These are phyloP conservation scores for Hanleya hanleyi DNA, from an alignment of 2,888 invertebrate species.

Conservation along the genomic window DNA sequence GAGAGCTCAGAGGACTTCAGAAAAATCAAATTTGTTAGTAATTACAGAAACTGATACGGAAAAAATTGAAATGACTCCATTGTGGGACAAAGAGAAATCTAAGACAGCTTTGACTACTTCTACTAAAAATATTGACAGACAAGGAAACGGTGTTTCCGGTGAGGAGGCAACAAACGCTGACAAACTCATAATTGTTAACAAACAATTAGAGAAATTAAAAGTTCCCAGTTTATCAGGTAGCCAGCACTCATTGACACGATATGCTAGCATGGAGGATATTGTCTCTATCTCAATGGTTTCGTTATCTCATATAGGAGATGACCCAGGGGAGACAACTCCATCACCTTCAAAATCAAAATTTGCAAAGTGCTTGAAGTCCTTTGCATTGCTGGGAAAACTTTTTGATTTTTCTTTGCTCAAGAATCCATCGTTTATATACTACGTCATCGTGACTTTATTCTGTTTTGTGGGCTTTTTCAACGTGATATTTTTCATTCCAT, in stretches of 20 bases:
- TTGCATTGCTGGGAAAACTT: neutral
- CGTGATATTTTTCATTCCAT: constrained; percentile 16
- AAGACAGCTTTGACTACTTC: neutral
- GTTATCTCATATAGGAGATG: neutral
- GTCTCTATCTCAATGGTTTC: neutral
- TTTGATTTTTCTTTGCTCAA: neutral
- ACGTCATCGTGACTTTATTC: neutral
- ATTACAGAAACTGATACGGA: neutral
- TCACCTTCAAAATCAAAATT: neutral
- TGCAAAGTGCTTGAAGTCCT: neutral
- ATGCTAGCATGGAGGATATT: neutral
- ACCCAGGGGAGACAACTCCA: neutral
- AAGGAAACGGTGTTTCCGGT: neutral
- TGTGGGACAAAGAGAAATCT: neutral
- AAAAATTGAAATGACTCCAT: neutral
- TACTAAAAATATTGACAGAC: neutral
- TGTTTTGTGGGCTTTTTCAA: constrained; percentile 17
- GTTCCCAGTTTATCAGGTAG: neutral
- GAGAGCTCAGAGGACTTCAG: too few species aligned
- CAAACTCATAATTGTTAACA: too few species aligned
- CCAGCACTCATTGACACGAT: neutral
- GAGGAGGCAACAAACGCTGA: too few species aligned
- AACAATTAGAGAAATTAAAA: neutral
- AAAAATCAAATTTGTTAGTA: neutral
- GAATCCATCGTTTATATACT: neutral